Evolutionary conservation across 2,113 vertebrate species (phyloP).

Genomic region (Bombycilla garrulus): DNA sequence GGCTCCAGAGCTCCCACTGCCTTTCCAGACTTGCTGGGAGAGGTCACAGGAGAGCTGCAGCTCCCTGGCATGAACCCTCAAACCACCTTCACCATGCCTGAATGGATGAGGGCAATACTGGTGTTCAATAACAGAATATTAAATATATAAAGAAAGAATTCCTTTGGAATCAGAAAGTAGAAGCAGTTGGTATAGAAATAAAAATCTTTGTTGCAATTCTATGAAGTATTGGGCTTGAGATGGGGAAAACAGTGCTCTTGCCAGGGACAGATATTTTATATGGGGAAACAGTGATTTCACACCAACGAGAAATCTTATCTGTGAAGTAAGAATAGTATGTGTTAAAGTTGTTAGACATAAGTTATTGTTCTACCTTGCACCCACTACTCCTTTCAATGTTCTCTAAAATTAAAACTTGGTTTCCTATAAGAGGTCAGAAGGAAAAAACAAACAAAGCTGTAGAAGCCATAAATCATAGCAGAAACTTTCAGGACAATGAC

Average conservation of each 20-base stretch:
- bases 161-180: background rate
- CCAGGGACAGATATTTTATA: background rate
- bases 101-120: background rate
- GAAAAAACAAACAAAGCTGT: constrained; percentile 28
- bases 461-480: constrained; percentile 28
- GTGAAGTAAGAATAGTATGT: background rate
- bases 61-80: fast-evolving
- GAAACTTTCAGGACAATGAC: constrained; percentile 55
- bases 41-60: background rate
- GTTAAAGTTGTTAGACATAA: background rate
- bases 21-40: background rate
- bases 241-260: background rate
- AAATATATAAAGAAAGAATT: too few species aligned
- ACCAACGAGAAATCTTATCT: background rate
- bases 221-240: background rate
- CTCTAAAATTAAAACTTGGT: background rate
- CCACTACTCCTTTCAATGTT: background rate
- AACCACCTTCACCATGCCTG: background rate
- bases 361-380: background rate
- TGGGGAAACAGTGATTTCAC: background rate
- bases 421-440: background rate
- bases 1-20: background rate
- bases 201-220: background rate
- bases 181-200: background rate
- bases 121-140: background rate